Evolutionary conservation across 2,888 invertebrate species (phyloP).

Genomic region (Octodonta nipae): DNA sequence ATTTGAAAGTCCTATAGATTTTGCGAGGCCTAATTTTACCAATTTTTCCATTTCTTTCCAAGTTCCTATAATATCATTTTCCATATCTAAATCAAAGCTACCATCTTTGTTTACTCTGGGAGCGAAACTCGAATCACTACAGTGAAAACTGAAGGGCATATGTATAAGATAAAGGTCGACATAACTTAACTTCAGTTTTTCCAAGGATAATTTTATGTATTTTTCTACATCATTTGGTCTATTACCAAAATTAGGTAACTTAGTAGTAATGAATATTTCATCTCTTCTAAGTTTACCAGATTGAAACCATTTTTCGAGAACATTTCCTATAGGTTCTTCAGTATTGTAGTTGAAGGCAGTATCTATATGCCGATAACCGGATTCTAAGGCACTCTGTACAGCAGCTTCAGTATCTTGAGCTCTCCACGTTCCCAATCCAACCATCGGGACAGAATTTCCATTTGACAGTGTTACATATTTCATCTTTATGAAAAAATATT

Average conservation of each 20-base stretch:
- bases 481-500: conserved; percentile 24
- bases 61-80: conserved; percentile 50
- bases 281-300: conserved; percentile 50
- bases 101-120: conserved; percentile 47
- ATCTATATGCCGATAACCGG: conserved; percentile 62
- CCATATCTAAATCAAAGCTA: conserved; percentile 44
- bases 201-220: conserved; percentile 50
- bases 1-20: conserved; percentile 69
- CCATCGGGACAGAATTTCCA: conserved; percentile 48
- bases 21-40: conserved; percentile 48
- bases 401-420: conserved; percentile 52
- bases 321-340: conserved; percentile 60
- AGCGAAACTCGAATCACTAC: conserved; percentile 41
- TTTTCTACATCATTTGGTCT: conserved; percentile 51
- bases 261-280: conserved; percentile 66
- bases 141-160: conserved; percentile 54
- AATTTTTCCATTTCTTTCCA: conserved; percentile 64
- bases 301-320: conserved; percentile 50
- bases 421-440: conserved; percentile 64
- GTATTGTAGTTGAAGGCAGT: conserved; percentile 70
- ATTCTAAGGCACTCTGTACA: conserved; percentile 50
- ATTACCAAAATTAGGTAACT: conserved; percentile 61
- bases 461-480: conserved; percentile 36
- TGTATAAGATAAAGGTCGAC: conserved; percentile 70
- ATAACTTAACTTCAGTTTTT: conserved; percentile 51